phyloP scores from a whole-genome alignment of 2,797 vertebrate species.

The Pitangus sulphuratus region DNA sequence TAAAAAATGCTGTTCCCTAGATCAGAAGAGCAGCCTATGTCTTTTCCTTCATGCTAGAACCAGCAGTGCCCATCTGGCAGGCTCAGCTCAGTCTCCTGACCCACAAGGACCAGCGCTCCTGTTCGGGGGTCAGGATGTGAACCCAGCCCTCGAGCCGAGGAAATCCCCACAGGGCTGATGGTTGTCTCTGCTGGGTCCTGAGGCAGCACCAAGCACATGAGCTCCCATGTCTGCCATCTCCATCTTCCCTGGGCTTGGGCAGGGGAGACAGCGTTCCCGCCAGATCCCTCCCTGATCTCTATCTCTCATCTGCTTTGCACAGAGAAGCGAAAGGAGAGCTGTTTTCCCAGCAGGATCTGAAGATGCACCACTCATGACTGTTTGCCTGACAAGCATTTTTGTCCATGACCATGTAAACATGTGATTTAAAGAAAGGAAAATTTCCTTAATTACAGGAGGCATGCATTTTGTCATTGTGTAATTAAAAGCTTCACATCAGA shows the following conservation, averaged over 20 bases:
- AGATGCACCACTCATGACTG: not conserved
- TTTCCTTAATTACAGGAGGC: constrained; percentile 11
- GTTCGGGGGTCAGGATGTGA: not conserved
- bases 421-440: constrained; percentile 2
- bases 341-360: not conserved
- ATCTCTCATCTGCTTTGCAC: not conserved
- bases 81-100: not conserved
- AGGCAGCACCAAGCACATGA: rapidly evolving
- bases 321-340: not conserved
- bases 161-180: rapidly evolving
- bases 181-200: not conserved
- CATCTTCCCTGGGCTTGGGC: not conserved
- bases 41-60: not conserved
- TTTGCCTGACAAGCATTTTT: not conserved
- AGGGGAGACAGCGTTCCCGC: not conserved
- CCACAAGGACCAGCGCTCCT: not conserved
- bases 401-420: not conserved
- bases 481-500: constrained; percentile 19
- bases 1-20: not conserved
- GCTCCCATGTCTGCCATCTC: not conserved
- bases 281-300: not conserved
- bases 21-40: not conserved
- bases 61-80: not conserved
- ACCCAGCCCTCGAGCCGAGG: rapidly evolving
- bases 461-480: not conserved